Conservation (phyloP, 2,797 vertebrate genomes). For the Ctenochaetus hawaiiensis region DNA sequence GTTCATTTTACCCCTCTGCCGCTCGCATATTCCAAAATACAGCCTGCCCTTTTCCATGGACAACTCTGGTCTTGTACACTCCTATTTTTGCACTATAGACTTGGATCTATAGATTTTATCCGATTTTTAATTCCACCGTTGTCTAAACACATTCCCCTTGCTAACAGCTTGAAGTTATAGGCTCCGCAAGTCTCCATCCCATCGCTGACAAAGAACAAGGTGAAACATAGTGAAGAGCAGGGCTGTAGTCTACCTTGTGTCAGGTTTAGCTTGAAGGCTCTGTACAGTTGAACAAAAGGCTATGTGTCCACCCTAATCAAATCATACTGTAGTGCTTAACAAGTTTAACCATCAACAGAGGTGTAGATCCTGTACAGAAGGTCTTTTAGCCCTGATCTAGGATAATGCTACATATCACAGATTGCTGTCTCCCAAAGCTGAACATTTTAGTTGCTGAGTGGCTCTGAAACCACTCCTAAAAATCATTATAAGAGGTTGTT, state of each 20-base stretch:
- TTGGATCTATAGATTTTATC: constrained; percentile 44
- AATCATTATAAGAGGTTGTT: background rate
- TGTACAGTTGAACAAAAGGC: background rate
- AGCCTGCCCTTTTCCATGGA: constrained; percentile 39
- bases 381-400: background rate
- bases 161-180: constrained; percentile 20
- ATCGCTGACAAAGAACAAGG: constrained; percentile 4
- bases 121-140: constrained; percentile 21
- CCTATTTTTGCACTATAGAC: constrained; percentile 33
- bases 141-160: constrained; percentile 15
- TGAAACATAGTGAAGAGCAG: background rate
- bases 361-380: background rate
- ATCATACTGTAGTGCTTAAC: background rate
- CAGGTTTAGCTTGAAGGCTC: background rate
- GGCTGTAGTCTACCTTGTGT: background rate
- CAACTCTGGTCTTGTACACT: constrained; percentile 35
- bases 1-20: constrained; percentile 72
- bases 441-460: background rate
- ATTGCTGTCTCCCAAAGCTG: background rate
- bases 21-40: constrained; percentile 38
- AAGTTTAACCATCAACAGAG: background rate
- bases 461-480: background rate
- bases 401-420: background rate
- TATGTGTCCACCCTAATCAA: constrained; percentile 5
- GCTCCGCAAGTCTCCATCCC: background rate